Evolutionary conservation across 1,140 invertebrate species (phyloP), one percentile per base, ranked within the genome.

Genomic region (Teleogryllus occipitalis): DNA sequence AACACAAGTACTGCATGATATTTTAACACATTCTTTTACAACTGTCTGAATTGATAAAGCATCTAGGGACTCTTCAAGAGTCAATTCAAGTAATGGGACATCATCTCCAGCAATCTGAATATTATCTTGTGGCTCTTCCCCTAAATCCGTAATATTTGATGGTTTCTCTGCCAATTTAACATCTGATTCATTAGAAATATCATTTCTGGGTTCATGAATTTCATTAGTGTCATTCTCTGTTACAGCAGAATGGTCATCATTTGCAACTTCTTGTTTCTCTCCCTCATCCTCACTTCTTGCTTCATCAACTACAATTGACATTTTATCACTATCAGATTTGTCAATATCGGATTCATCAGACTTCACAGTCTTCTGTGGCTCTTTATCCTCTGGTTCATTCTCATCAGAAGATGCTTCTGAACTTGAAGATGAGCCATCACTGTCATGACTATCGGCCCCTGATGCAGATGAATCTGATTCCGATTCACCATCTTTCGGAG

Each of bases 41-140:
- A 95, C 86, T 72, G 92, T 89, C 80, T 92, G 89, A 76, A 93
- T 87, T 54, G 91, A 89, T 85, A 94, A 91, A 82, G 89, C 92
- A 82, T 94, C 93, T 72, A 95, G 84, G 7, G 91, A 91, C 74
- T 90, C 90, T 81, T 94, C 91, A 12, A 95, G 87, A 79, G 91
- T 90, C n/a, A 95, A 83, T 84, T 95, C 93, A 80, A 92, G 89
- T 8, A 90, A 86, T 75, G 90, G 87, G 27, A 93, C 85, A 77
- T 93, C 91, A n/a, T 88, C 85, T 14, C 88, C 87, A 7, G 91
- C 92, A 47, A 92, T 82, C 14, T 85, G 82, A 27, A 89, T 86
- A 54, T 82, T 78, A 46, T 87, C 85, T 54, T 82, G 18, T 75
- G 74, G 12, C 8, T 81, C 81, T 22, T 82, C 82, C 15, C 74